Percentiles rank a stretch among this genome's conserved stretches.
Evolutionary conservation across 1,140 invertebrate genomes (phyloP).

Genomic region (Hylyphantes graminicola): DNA sequence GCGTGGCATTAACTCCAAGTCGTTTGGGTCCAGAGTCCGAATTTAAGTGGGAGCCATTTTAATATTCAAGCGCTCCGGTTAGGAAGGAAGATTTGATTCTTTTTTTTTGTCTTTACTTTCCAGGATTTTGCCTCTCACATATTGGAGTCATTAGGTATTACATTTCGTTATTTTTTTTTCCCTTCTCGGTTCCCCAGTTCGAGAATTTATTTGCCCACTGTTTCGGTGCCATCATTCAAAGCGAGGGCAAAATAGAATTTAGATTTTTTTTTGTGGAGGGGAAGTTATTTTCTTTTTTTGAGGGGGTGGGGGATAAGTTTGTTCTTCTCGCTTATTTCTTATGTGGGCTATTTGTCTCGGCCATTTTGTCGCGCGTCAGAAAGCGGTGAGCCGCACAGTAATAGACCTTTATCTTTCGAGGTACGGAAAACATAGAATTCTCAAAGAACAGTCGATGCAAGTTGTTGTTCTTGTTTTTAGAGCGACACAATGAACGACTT

Average conservation of each 20-base stretch:
- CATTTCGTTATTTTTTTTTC: conserved; percentile 41
- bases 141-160: conserved; percentile 60
- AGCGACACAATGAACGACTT: too few relatives aligned
- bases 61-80: conserved; percentile 54
- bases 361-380: conserved; percentile 14
- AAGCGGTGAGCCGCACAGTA: neutral
- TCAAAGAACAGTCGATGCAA: too few relatives aligned
- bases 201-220: conserved; percentile 53
- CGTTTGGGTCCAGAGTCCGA: conserved; percentile 57
- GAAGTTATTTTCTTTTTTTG: conserved; percentile 17
- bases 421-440: too few relatives aligned
- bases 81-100: conserved; percentile 55
- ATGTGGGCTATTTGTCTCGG: conserved; percentile 45
- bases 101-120: neutral
- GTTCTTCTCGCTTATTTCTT: conserved; percentile 30
- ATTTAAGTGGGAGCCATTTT: conserved; percentile 60
- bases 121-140: conserved; percentile 17
- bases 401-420: neutral
- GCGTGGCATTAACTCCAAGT: conserved; percentile 56
- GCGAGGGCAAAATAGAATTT: conserved; percentile 46
- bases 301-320: conserved; percentile 19
- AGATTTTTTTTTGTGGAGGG: conserved; percentile 3
- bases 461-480: too few relatives aligned
- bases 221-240: conserved; percentile 52
- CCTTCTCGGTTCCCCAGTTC: conserved; percentile 2